A percentile compares a stretch with the other conserved stretches of the same genome.
phyloP scores from a whole-genome alignment of 1,140 invertebrate species.

The Vanessa tameamea region DNA sequence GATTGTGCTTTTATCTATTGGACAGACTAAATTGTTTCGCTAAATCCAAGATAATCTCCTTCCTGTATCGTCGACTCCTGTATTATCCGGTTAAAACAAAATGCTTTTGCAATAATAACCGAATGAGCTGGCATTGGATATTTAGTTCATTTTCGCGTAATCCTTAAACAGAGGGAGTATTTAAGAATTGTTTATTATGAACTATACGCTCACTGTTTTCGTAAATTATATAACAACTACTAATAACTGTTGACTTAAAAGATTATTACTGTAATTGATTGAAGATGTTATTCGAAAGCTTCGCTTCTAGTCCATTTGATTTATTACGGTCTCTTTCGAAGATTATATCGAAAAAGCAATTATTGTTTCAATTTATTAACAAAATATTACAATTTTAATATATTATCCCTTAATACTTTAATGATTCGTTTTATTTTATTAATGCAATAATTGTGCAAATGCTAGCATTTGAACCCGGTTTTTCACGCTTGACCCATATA shows the following conservation, averaged over 20 bases:
- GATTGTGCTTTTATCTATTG: slow-evolving; percentile 67
- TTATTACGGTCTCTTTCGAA: background rate
- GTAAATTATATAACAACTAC: background rate
- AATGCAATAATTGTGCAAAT: no score
- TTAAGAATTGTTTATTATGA: slow-evolving; percentile 19
- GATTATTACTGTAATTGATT: slow-evolving; percentile 1
- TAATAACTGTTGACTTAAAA: slow-evolving; percentile 1
- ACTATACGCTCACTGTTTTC: background rate
- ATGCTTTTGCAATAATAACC: slow-evolving; percentile 66
- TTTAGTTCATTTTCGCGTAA: slow-evolving; percentile 43
- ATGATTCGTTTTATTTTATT: background rate
- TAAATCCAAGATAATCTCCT: slow-evolving; percentile 74
- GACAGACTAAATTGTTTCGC: slow-evolving; percentile 61
- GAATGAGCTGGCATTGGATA: slow-evolving; percentile 52
- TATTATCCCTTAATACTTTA: background rate
- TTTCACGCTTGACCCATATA: no score
- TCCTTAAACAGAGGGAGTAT: slow-evolving; percentile 26
- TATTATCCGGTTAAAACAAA: slow-evolving; percentile 72
- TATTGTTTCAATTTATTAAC: slow-evolving; percentile 5
- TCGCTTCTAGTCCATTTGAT: background rate
- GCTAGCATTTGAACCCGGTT: no score
- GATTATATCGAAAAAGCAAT: slow-evolving; percentile 13
- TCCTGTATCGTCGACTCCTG: slow-evolving; percentile 57
- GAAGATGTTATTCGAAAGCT: background rate
- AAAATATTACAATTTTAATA: background rate